A percentile compares a stretch with the other conserved stretches of the same genome.
Evolutionary conservation across 2,888 invertebrate species (phyloP).

Genomic region (Chorisops tibialis): DNA sequence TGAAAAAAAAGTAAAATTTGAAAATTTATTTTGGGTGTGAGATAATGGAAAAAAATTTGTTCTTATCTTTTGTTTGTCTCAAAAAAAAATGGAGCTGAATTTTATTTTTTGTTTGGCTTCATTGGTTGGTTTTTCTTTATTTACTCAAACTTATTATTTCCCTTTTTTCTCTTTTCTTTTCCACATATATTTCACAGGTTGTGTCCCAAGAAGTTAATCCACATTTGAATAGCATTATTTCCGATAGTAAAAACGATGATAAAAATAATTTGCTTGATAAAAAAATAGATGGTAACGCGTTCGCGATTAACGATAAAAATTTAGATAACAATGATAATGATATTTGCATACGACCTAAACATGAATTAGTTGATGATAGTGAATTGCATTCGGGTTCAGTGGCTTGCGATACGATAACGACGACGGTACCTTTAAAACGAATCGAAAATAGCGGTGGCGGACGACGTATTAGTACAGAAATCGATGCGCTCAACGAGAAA

Average conservation of each 20-base stretch:
- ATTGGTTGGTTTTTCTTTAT: conserved; percentile 4
- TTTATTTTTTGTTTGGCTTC: neutral
- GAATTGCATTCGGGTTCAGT: conserved; percentile 3
- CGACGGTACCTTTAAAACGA: conserved; percentile 45
- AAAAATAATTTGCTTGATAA: conserved; percentile 25
- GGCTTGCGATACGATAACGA: conserved; percentile 6
- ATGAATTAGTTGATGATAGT: conserved; percentile 2
- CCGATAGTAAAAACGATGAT: conserved; percentile 31
- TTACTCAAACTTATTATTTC: conserved; percentile 4
- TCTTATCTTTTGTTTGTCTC: neutral
- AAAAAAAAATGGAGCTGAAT: neutral
- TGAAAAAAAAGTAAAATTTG: too few species aligned
- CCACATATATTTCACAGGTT: conserved; percentile 33
- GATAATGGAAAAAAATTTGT: neutral
- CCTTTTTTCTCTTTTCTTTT: conserved; percentile 17
- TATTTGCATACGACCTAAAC: conserved; percentile 33
- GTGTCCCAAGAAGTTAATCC: conserved; percentile 33
- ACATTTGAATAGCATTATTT: conserved; percentile 27
- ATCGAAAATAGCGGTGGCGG: conserved; percentile 45
- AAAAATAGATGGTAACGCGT: conserved; percentile 20
- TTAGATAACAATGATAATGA: conserved; percentile 14
- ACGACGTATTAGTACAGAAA: conserved; percentile 44
- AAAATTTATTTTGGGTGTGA: too few species aligned
- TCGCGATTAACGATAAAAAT: conserved; percentile 9
- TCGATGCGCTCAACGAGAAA: conserved; percentile 50